Base-by-base conservation (phyloP, 2,113 vertebrate species). In the Condylura cristata region DNA sequence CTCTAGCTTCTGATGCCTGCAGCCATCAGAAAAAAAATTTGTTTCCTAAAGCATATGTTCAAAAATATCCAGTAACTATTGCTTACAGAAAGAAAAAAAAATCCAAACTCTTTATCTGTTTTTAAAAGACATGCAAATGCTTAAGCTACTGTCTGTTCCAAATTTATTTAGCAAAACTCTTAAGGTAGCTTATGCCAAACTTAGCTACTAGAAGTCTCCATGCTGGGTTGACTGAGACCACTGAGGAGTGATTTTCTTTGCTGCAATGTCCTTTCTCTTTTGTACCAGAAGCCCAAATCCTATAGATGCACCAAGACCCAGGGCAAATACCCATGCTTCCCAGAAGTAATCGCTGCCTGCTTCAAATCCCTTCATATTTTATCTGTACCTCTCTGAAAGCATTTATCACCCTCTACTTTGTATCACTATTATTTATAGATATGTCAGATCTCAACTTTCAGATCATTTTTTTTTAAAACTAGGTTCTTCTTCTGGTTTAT, bases 391-490 rank as follows among this genome's bases (percentile, higher is more conserved):
- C 71, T 95, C 79, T 51, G 32, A 34, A 88, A 13, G 63, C 94
- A 95, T 96, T 94, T 89, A 94, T 96, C 95, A 94, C 72, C 87
- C 78, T 92, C 56, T 70, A 87, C 89, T 96, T 89, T 65, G 61
- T 92, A 90, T 75, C 83, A 30, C 70, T 91, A 80, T 95, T 96
- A 96, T 97, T 96, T 97, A 96, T 95, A 95, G 94, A 91, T 92
- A 94, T 66, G 95, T 95, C 94, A 91, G 68, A 95, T 94, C 80
- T 84, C 91, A 97, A 95, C 93, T 96, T 93, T 76, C 61, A 96
- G 88, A 44, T 9, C 56, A 79, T 95, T 90, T 88, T 90, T 87
- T 92, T 61, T 13, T 16, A 86, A 86, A 90, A 72, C 61, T 75
- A 72, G 46, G 65, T 84, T 79, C 76, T 46, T 87, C 72, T 95